Evolutionary conservation across 2,113 vertebrate genomes (phyloP).

Genomic region (Paraplagusia blochii): DNA sequence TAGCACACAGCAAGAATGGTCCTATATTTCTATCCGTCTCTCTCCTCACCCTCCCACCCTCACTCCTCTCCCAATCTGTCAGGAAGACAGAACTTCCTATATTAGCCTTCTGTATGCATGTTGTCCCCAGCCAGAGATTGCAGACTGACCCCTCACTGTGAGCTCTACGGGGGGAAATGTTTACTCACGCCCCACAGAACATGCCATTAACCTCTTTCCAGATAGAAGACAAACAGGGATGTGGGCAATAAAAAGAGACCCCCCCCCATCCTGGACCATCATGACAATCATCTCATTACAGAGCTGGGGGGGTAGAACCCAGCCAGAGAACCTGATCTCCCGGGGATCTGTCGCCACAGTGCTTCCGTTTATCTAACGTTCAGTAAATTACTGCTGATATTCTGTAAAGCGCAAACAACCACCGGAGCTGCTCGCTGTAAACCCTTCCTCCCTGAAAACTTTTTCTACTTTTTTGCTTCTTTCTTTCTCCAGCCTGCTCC

Average conservation of each 20-base stretch:
- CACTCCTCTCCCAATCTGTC: neutral
- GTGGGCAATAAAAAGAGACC: conserved; percentile 59
- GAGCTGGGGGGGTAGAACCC: conserved; percentile 41
- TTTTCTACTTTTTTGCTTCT: conserved; percentile 5
- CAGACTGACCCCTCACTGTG: conserved; percentile 67
- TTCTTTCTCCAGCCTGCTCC: neutral
- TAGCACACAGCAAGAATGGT: too few species aligned
- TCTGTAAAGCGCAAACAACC: conserved; percentile 59
- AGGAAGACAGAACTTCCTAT: conserved; percentile 50
- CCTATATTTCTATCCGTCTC: too few species aligned
- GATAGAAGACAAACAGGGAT: conserved; percentile 67
- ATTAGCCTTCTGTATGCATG: conserved; percentile 64
- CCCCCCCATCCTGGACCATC: conserved; percentile 60
- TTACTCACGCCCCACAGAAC: conserved; percentile 65
- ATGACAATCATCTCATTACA: conserved; percentile 68
- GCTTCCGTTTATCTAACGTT: conserved; percentile 44
- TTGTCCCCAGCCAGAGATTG: conserved; percentile 63
- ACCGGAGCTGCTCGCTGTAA: conserved; percentile 18
- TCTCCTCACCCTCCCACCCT: neutral
- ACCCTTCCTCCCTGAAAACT: conserved; percentile 7
- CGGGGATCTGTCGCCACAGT: conserved; percentile 30
- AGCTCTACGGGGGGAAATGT: conserved; percentile 64
- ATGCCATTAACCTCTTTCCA: conserved; percentile 68
- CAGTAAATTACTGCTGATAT: conserved; percentile 53
- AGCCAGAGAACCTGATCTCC: conserved; percentile 44